Base-by-base conservation (phyloP, 2,888 invertebrate genomes). In the Chrysolina oricalcia region DNA sequence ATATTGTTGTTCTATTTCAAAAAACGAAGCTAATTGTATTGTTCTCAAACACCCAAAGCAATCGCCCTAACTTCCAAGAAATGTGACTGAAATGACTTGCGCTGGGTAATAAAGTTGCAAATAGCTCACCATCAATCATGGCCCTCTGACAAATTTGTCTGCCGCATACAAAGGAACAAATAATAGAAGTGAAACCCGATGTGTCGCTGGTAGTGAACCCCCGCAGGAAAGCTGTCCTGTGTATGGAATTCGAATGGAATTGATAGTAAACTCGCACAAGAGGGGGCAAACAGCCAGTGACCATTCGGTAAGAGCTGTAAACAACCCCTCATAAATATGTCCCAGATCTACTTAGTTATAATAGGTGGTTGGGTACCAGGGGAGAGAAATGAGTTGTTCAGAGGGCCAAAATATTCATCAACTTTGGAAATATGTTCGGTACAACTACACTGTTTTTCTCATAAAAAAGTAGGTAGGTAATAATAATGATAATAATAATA, bases 91-190 rank as follows among this genome's bases (percentile, higher is more conserved):
- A 73, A 71, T 62, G 67, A 68, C 71, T 71, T 73, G 73, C 68
- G 68, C 63, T 17, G 78, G 63, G 75, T 78, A 77, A 75, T 78
- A 78, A 77, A 79, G 76, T 76, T 69, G 78, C 77, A 78, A 77
- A 80, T 78, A 73, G 73, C 56, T 74, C 72, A 78, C 68, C 76
- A 81, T 81, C 79, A 80, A 79, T 78, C 76, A 77, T 72, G 41
- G 70, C 56, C 71, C 69, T 70, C 76, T 79, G 81, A 81, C 81
- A 81, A 81, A 81, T 81, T 81, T 79, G 80, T 78, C 78, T 65
- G 72, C 59, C 63, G 70, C 53, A 41, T 66, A 79, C 79, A 79
- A 79, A 70, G 73, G 71, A 64, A 66, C 74, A 73, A 76, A 76
- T 70, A 74, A 72, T 72, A 68, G 75, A 70, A 76, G 71, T 72